These are phyloP conservation scores for Diarsia dahlii DNA, from an alignment of 2,888 invertebrate genomes.

Conservation along the genomic window DNA sequence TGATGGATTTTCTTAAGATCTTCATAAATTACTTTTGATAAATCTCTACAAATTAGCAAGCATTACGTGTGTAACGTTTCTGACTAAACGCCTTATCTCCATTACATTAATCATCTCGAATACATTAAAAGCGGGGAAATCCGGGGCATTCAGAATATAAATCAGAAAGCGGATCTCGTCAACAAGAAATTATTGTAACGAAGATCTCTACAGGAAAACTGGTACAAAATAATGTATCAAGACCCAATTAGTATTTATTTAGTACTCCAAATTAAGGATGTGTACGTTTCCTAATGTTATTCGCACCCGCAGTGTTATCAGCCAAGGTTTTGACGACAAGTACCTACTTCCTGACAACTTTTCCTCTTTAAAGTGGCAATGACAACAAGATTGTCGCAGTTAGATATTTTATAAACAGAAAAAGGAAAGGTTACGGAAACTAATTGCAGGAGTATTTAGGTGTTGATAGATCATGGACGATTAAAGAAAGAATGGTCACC, in stretches of 20 bases:
- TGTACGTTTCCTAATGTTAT: conserved; percentile 36
- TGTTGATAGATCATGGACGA: neutral
- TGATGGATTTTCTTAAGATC: neutral
- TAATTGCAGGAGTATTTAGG: neutral
- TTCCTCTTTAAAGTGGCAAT: conserved; percentile 47
- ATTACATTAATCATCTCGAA: conserved; percentile 50
- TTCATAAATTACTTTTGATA: neutral
- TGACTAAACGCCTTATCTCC: conserved; percentile 43
- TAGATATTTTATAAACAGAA: conserved; percentile 10
- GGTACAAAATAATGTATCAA: conserved; percentile 11
- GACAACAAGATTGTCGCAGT: conserved; percentile 9
- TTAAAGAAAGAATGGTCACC: conserved; percentile 30
- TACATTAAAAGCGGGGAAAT: conserved; percentile 38
- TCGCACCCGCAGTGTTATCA: conserved; percentile 37
- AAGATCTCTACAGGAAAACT: conserved; percentile 30
- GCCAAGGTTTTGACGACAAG: conserved; percentile 38
- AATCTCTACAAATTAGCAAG: conserved; percentile 32
- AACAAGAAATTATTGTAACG: conserved; percentile 13
- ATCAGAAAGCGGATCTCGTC: conserved; percentile 45
- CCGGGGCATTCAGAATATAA: conserved; percentile 24
- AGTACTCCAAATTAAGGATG: conserved; percentile 25
- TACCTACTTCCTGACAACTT: conserved; percentile 50
- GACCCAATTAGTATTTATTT: neutral
- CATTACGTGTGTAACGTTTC: conserved; percentile 27
- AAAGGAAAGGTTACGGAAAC: conserved; percentile 22